phyloP scores from a whole-genome alignment of 1,140 invertebrate genomes.

The Capitella teleta region DNA sequence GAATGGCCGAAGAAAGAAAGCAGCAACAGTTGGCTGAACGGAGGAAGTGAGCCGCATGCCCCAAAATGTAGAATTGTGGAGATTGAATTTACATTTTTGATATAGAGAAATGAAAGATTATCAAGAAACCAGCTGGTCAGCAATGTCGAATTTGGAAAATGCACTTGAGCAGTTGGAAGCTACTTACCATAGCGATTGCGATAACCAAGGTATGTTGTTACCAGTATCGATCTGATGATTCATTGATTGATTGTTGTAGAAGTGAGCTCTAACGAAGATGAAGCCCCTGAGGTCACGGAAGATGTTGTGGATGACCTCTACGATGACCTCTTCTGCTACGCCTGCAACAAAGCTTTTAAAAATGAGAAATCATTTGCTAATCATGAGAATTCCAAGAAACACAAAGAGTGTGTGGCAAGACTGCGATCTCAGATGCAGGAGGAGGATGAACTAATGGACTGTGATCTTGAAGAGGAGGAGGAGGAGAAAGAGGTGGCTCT shows the following conservation, averaged over 20 bases:
- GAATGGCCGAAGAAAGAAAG: conserved; percentile 29
- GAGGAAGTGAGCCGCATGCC: too few species aligned
- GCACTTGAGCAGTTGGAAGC: conserved; percentile 31
- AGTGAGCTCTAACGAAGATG: conserved; percentile 7
- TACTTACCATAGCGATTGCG: neutral
- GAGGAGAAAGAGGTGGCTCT: neutral
- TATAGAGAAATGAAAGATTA: conserved; percentile 33
- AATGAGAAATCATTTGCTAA: conserved; percentile 78
- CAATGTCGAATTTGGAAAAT: conserved; percentile 31
- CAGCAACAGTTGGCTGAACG: conserved; percentile 28
- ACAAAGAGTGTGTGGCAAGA: conserved; percentile 66
- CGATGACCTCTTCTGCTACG: conserved; percentile 65
- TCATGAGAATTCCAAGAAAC: conserved; percentile 88
- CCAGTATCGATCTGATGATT: neutral
- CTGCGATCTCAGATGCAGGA: conserved; percentile 56
- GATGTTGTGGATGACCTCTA: conserved; percentile 49
- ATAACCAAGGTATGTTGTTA: neutral
- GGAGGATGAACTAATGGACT: conserved; percentile 41
- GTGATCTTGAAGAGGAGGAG: neutral
- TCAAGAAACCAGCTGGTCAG: conserved; percentile 35
- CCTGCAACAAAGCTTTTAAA: conserved; percentile 87
- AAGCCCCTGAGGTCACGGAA: conserved; percentile 49
- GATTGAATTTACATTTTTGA: too few species aligned
- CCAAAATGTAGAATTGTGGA: too few species aligned
- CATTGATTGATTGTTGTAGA: neutral